phyloP scores from a whole-genome alignment of 2,888 invertebrate genomes.

The Ochropleura plecta region DNA sequence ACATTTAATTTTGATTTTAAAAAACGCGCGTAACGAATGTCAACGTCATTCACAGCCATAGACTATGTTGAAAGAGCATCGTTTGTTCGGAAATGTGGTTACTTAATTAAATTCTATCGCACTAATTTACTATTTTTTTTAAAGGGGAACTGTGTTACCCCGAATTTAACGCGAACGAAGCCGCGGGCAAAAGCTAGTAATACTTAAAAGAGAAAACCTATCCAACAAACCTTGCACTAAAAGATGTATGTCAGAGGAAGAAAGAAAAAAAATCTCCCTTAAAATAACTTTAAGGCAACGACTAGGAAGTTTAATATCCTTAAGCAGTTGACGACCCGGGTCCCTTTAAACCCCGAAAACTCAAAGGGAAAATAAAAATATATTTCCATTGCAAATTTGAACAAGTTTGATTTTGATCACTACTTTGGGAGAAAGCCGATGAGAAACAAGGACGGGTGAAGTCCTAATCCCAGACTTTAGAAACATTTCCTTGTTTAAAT shows the following conservation, averaged over 20 bases:
- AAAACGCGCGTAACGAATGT: too few relatives aligned
- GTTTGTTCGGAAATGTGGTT: too few relatives aligned
- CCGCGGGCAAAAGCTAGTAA: too few relatives aligned
- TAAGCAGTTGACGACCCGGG: slow-evolving; percentile 79
- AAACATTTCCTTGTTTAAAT: slow-evolving; percentile 54
- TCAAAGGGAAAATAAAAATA: slow-evolving; percentile 85
- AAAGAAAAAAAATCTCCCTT: slow-evolving; percentile 59
- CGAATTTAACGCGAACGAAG: too few relatives aligned
- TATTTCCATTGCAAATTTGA: slow-evolving; percentile 83
- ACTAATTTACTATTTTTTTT: too few relatives aligned
- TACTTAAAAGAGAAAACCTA: neutral
- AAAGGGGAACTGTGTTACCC: too few relatives aligned
- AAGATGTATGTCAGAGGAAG: slow-evolving; percentile 14
- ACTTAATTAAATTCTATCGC: too few relatives aligned
- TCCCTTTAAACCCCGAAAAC: slow-evolving; percentile 78
- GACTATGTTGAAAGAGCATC: too few relatives aligned
- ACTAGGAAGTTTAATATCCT: slow-evolving; percentile 79
- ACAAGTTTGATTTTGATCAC: slow-evolving; percentile 83
- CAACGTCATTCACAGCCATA: too few relatives aligned
- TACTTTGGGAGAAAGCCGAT: slow-evolving; percentile 74
- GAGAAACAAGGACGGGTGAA: slow-evolving; percentile 71
- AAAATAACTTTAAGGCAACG: slow-evolving; percentile 67
- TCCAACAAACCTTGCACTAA: slow-evolving; percentile 3
- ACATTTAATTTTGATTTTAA: too few relatives aligned
- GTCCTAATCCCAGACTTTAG: slow-evolving; percentile 53